Conservation (phyloP, 2,888 invertebrate species). For the Synanthedon vespiformis region DNA sequence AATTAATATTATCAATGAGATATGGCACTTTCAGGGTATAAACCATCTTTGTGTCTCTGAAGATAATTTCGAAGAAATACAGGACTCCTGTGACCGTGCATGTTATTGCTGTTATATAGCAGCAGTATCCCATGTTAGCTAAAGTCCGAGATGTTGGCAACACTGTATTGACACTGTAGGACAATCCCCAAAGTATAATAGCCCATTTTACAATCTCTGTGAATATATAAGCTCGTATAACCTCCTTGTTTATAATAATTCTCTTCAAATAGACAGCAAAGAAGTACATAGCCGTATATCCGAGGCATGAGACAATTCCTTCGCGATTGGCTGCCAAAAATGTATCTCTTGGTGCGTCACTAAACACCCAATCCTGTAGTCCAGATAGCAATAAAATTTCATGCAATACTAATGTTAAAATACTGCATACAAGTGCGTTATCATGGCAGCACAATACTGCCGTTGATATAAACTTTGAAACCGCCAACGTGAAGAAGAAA, state of each 20-base stretch:
- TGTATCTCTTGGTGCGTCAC: constrained; percentile 62
- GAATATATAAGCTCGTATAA: constrained; percentile 19
- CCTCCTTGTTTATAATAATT: constrained; percentile 46
- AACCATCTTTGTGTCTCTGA: constrained; percentile 25
- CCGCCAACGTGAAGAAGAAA: constrained; percentile 94
- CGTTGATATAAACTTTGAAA: constrained; percentile 81
- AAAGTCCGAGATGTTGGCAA: constrained; percentile 81
- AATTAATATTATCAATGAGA: constrained; percentile 79
- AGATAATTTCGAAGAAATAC: constrained; percentile 66
- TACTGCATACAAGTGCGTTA: constrained; percentile 65
- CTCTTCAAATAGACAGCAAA: constrained; percentile 76
- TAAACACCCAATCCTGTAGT: constrained; percentile 79
- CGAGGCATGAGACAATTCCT: constrained; percentile 86
- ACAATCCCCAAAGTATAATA: constrained; percentile 44
- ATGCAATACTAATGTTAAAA: constrained; percentile 71
- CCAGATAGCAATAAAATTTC: constrained; percentile 74
- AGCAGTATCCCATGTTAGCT: constrained; percentile 85
- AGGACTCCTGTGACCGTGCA: constrained; percentile 65
- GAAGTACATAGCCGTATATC: constrained; percentile 87
- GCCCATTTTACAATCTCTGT: constrained; percentile 19
- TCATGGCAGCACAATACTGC: constrained; percentile 68
- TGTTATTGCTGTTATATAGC: constrained; percentile 80
- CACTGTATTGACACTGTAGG: constrained; percentile 54
- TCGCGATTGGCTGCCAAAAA: constrained; percentile 90
- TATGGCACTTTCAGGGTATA: constrained; percentile 47